Conservation (phyloP, 1,140 invertebrate species). For the Penaeus vannamei region DNA sequence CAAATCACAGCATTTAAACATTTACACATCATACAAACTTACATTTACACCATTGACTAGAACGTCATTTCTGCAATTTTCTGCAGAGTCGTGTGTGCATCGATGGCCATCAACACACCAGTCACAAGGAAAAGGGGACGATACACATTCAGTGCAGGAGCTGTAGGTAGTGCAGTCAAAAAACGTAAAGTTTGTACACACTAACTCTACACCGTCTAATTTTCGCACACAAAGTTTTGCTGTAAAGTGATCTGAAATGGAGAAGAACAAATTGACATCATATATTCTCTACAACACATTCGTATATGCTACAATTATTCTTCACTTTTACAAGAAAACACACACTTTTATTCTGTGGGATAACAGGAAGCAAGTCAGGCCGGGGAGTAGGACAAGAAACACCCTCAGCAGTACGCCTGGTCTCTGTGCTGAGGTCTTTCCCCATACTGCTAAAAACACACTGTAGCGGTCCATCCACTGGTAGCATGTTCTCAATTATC, state of each 20-base stretch:
- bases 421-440: constrained; percentile 91
- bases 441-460: constrained; percentile 95
- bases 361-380: constrained; percentile 82
- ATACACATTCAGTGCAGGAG: constrained; percentile 94
- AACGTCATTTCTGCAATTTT: constrained; percentile 95
- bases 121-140: constrained; percentile 93
- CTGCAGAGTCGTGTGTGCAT: constrained; percentile 95
- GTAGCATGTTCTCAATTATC: constrained; percentile 93
- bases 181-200: constrained; percentile 97
- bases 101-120: constrained; percentile 98
- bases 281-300: too few species aligned
- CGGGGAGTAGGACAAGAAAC: constrained; percentile 95
- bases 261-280: constrained; percentile 24
- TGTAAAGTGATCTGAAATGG: constrained; percentile 89
- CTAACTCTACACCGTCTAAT: constrained; percentile 91
- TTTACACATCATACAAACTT: constrained; percentile 73
- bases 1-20: background rate
- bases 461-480: constrained; percentile 83
- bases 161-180: constrained; percentile 97
- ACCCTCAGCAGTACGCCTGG: constrained; percentile 88
- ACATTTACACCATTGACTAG: constrained; percentile 93
- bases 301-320: background rate
- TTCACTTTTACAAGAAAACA: constrained; percentile 51
- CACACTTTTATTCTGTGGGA: constrained; percentile 89
- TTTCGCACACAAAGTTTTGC: constrained; percentile 95